Evolutionary conservation across 2,888 invertebrate genomes (phyloP), one percentile per base, ranked within the genome.

Genomic region (Acronicta aceris): DNA sequence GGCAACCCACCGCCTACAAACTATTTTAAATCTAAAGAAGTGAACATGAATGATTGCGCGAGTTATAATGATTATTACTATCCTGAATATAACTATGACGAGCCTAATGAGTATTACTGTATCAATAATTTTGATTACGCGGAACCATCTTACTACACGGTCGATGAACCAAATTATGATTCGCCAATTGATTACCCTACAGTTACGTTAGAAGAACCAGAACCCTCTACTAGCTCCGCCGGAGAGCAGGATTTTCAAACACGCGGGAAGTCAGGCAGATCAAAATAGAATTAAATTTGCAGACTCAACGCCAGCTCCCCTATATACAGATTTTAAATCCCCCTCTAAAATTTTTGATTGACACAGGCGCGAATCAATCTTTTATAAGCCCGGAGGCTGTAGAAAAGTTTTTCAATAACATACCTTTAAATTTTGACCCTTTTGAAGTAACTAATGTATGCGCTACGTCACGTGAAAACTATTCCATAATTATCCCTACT

Each of bases 391-490:
- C 79, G 0, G 70, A 71, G n/a, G 62, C 67, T 0, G 70, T 75
- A 4, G 33, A 69, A 8, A 58, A 16, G 12, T 75, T 36, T 62
- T 76, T 49, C 47, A 15, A 12, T 0, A 0, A 74, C 12, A 9
- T 56, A 30, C 56, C 64, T 0, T 51, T 53, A 0, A 63, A 75
- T 15, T 75, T 62, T 36, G 76, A 78, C 7, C 77, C 74, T 0
- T 79, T 79, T 33, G 73, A 79, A 59, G 73, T 80, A 1, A 71
- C 66, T 0, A 79, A 78, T 47, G 50, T 80, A 2, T 79, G 80
- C 21, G 76, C 69, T 0, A 68, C 68, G 0, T 74, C 27, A 27
- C 27, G 46, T 27, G 77, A 63, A 25, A 49, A 81, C 5, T 74
- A 76, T 60, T 81, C 81, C 0, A 25, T 43, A 40, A 49, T 10